Base-by-base conservation (phyloP, 2,888 invertebrate genomes). In the Plebejus anna region DNA sequence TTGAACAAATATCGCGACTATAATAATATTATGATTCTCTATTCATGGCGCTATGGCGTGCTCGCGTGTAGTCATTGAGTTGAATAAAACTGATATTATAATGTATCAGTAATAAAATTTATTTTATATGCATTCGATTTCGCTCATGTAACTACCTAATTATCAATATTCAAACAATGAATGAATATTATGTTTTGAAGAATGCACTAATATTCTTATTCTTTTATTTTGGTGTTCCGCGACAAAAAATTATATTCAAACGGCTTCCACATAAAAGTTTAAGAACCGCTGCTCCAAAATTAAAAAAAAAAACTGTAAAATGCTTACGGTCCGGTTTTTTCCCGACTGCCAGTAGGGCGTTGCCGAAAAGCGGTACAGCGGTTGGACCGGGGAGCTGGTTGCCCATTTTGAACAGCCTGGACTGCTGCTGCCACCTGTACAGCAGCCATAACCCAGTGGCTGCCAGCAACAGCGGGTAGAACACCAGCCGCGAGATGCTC, bases 331-430 rank as follows among this genome's bases (percentile, higher is more conserved):
- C 89, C 77, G 96, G 95, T 77, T 94, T 94, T 78, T 94, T 94
- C 76, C 96, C 96, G 0, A 96, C 79, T 0, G 96, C 95, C 77
- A 96, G 86, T 16, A 96, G 90, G 0, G 96, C 96, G 83, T 96
- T 96, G 80, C 97, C 97, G 76, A 97, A 82, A 1, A 97, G 61
- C 0, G 97, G 97, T 22, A 95, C 79, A 0, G 95, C 91, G 1
- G 88, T 81, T 0, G 97, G 97, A 76, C 96, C 96, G 0, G 97
- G 97, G 36, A 97, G 86, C 82, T 94, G 96, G 73, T 95, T 95
- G 0, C 96, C 96, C 78, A 97, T 84, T 81, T 95, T 95, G 78
- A 94, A 87, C 82, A 96, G 82, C 42, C 90, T 89, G 0, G 92
- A 89, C 77, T 91, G 92, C 77, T 91, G 90, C 79, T 94, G 94